Conservation (phyloP, 2,113 vertebrate genomes). For the Plectropomus leopardus region DNA sequence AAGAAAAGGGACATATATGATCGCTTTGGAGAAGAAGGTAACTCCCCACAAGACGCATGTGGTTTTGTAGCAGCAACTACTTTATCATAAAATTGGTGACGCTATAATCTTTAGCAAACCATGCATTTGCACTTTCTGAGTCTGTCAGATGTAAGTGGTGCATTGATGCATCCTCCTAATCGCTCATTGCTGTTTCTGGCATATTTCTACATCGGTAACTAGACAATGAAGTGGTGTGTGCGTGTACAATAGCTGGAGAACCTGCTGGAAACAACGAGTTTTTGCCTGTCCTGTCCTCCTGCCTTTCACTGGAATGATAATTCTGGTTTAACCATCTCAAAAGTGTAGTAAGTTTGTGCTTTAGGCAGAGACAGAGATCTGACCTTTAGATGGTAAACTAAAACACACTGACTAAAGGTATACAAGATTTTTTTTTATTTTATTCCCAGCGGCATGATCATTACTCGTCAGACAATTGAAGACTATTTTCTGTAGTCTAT, state of each 20-base stretch:
- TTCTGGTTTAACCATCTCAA: not conserved
- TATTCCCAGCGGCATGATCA: not conserved
- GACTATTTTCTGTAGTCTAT: too few species aligned
- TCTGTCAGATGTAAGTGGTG: not conserved
- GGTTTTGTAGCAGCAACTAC: not conserved
- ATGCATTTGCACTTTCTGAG: not conserved
- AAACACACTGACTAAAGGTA: too few species aligned
- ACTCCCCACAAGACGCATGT: not conserved
- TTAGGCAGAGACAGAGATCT: not conserved
- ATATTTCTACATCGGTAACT: constrained; percentile 11
- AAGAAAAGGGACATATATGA: constrained; percentile 95
- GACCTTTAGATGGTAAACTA: not conserved
- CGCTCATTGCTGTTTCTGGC: not conserved
- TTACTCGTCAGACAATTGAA: too few species aligned
- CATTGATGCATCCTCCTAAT: not conserved
- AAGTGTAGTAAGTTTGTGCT: too few species aligned
- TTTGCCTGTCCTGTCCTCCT: constrained; percentile 10
- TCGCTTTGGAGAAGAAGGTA: constrained; percentile 93
- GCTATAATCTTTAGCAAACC: not conserved
- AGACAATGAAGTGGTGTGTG: constrained; percentile 16
- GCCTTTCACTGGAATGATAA: constrained; percentile 4
- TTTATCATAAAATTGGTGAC: too few species aligned
- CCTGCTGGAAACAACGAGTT: constrained; percentile 60
- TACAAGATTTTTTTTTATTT: not conserved
- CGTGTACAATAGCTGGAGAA: constrained; percentile 45